Percentiles rank a stretch among this genome's conserved stretches.
Conservation (phyloP, 2,113 vertebrate genomes). For the Poeciliopsis retropinna region DNA sequence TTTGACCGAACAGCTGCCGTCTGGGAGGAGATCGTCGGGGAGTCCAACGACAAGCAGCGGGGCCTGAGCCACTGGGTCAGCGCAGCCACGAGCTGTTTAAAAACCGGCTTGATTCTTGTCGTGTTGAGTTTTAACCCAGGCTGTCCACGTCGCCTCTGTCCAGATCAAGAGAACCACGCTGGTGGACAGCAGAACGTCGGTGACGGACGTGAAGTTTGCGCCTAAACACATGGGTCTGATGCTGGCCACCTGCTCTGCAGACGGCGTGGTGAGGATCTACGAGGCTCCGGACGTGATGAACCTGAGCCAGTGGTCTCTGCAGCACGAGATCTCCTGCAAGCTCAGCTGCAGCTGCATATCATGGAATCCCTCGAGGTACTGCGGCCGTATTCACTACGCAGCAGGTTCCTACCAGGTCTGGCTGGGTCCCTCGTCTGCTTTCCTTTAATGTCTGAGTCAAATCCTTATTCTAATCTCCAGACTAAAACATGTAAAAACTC, state of each 20-base stretch:
- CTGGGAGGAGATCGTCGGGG: constrained; percentile 99
- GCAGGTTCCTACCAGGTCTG: background rate
- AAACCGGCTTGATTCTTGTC: background rate
- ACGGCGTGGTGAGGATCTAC: constrained; percentile 95
- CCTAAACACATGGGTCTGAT: constrained; percentile 99
- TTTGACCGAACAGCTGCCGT: constrained; percentile 97
- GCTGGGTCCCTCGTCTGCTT: too few relatives aligned
- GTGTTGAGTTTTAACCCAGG: background rate
- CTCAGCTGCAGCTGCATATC: constrained; percentile 98
- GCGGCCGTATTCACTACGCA: background rate
- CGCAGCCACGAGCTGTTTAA: background rate
- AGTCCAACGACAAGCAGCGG: constrained; percentile 97
- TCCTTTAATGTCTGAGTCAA: too few relatives aligned
- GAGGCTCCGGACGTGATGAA: constrained; percentile 99
- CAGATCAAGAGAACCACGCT: constrained; percentile 98
- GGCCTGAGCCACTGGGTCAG: constrained; percentile 98
- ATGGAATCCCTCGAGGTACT: constrained; percentile 97
- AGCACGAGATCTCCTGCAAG: constrained; percentile 97
- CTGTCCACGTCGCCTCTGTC: constrained; percentile 11
- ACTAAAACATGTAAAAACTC: too few relatives aligned
- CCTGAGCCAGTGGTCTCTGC: constrained; percentile 97
- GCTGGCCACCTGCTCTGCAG: constrained; percentile 95
- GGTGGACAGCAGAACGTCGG: constrained; percentile 96
- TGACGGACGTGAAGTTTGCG: constrained; percentile 98
- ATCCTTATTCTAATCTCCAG: too few relatives aligned